These are phyloP conservation scores for Julus scandinavius DNA, from an alignment of 2,888 invertebrate species.

Conservation along the genomic window DNA sequence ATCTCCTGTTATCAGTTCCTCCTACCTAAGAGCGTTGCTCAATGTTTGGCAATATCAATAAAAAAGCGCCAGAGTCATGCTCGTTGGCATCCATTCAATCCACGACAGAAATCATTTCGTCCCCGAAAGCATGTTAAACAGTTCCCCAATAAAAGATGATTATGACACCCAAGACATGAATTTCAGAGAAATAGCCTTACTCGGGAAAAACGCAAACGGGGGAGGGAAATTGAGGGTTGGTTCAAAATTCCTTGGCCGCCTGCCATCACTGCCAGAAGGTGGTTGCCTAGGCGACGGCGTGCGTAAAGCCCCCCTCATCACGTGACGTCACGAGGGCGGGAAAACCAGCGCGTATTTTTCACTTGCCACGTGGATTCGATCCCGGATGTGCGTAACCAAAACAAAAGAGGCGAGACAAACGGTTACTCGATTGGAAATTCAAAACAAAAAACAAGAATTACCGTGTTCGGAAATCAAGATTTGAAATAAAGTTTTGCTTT, in stretches of 20 bases:
- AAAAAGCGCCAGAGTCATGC: background rate
- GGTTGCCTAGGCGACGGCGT: slow-evolving; percentile 12
- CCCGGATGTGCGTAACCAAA: slow-evolving; percentile 1
- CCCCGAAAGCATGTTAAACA: background rate
- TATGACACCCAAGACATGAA: background rate
- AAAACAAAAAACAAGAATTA: background rate
- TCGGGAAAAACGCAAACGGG: background rate
- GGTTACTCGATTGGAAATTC: slow-evolving; percentile 25
- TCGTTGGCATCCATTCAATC: slow-evolving; percentile 6
- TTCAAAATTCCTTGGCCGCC: background rate
- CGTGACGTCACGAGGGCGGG: slow-evolving; percentile 33
- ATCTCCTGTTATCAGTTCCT: background rate
- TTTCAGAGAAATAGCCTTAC: slow-evolving; percentile 1
- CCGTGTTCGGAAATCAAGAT: background rate
- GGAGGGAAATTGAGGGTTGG: background rate
- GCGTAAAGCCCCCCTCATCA: background rate
- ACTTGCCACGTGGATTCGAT: background rate
- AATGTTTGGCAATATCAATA: slow-evolving; percentile 20
- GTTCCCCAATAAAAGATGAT: background rate
- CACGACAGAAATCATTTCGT: too few relatives aligned
- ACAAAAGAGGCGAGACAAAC: background rate
- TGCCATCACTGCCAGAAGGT: slow-evolving; percentile 17
- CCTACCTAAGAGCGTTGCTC: background rate
- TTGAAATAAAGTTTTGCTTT: background rate
- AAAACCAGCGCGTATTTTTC: background rate